Base-by-base conservation (phyloP, 2,797 vertebrate genomes). In the Carapus acus region DNA sequence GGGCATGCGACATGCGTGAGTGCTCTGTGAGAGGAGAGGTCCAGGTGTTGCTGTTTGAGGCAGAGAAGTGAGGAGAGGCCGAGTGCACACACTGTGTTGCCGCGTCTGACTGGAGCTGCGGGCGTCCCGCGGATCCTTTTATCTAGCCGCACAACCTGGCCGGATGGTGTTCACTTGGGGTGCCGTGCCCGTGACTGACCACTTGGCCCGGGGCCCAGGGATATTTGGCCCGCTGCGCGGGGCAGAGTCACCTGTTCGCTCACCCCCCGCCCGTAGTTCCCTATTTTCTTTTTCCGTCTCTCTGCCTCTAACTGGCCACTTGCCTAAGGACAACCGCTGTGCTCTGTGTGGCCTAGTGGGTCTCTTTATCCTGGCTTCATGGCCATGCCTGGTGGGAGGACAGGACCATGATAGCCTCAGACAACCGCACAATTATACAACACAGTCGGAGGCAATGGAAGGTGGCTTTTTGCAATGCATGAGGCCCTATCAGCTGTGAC, bases 261-360 rank as follows among this genome's bases (percentile, higher is more conserved):
- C n/a, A n/a, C 68, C 64, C 76, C 59, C 64, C 62, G n/a, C n/a
- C n/a, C n/a, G n/a, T 74, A 75, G 77, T 72, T 74, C 74, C 65
- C 66, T 60, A 58, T 72, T 75, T 70, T 65, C 61, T 16, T 44
- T 53, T 53, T 29, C 33, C 43, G 45, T 40, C 49, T 37, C 41
- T 39, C 45, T 43, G 43, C 51, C 36, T 34, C 68, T 67, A 51
- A 16, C 63, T 84, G 80, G 80, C 77, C 58, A 16, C 67, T 39
- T 65, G 81, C 80, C 82, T 75, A 55, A 81, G 74, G 80, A 80
- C 78, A 63, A 77, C 78, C 71, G 80, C 79, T 76, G 76, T 73
- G 69, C 80, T 84, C 78, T 77, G 76, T 76, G 69, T 78, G 69
- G 74, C 79, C 80, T 64, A 49, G 62, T 5, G 29, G 61, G 70